Percentiles rank a stretch among this genome's conserved stretches.
These are phyloP conservation scores for Oxyura jamaicensis DNA, from an alignment of 2,113 vertebrate genomes.

Conservation along the genomic window DNA sequence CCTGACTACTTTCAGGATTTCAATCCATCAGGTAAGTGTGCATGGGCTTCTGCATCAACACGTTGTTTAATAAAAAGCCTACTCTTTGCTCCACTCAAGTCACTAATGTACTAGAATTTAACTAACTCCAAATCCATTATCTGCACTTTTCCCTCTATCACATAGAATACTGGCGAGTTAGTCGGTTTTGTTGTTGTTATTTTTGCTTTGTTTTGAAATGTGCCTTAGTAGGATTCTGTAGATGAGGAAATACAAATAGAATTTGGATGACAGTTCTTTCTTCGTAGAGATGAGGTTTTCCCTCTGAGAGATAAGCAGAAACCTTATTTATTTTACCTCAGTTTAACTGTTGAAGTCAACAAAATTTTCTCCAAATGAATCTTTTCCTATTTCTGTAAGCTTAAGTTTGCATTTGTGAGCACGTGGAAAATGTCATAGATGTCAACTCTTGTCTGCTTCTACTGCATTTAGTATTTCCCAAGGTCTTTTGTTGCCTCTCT, in stretches of 20 bases:
- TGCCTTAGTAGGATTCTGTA: neutral
- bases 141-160: neutral
- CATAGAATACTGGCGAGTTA: neutral
- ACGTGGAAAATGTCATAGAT: neutral
- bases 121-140: neutral
- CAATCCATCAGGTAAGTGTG: conserved; percentile 88
- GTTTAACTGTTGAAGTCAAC: neutral
- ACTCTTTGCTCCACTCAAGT: neutral
- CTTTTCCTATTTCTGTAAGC: neutral
- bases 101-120: neutral
- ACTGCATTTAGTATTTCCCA: neutral
- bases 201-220: neutral
- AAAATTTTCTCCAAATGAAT: neutral
- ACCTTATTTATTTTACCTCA: neutral
- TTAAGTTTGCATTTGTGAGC: neutral
- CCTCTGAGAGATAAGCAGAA: neutral
- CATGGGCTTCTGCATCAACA: neutral
- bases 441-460: neutral
- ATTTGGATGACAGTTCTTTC: neutral
- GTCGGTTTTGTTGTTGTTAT: neutral
- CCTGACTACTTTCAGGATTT: conserved; percentile 98
- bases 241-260: neutral
- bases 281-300: neutral
- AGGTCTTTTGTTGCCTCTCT: neutral
- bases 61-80: neutral